A percentile compares a stretch with the other conserved stretches of the same genome.
These are phyloP conservation scores for Parapsyche elsis DNA, from an alignment of 1,140 invertebrate genomes.

Conservation along the genomic window DNA sequence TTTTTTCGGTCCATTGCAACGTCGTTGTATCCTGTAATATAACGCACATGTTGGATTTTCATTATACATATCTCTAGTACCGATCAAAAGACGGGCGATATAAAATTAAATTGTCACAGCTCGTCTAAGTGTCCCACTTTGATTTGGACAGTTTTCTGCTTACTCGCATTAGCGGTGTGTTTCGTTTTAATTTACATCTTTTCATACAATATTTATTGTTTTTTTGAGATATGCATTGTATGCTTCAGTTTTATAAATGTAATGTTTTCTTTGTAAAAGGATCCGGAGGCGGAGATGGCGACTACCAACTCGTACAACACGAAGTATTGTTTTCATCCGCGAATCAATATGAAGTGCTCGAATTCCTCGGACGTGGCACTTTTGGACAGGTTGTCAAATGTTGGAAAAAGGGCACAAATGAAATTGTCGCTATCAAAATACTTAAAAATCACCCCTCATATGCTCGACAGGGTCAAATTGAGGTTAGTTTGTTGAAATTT, in stretches of 20 bases:
- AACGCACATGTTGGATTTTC: no score
- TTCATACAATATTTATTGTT: background rate
- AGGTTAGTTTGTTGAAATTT: slow-evolving; percentile 75
- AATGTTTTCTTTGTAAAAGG: slow-evolving; percentile 60
- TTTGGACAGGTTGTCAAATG: slow-evolving; percentile 99
- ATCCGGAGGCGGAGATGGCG: slow-evolving; percentile 88
- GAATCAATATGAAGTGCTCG: slow-evolving; percentile 81
- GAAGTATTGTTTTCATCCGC: slow-evolving; percentile 93
- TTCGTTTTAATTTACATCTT: no score
- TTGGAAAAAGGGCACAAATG: slow-evolving; percentile 99
- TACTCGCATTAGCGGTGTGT: no score
- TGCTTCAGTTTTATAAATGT: no score
- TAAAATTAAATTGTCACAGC: no score
- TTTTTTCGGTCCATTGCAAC: no score
- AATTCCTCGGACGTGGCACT: slow-evolving; percentile 97
- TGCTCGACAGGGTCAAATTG: slow-evolving; percentile 99
- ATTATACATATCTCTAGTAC: no score
- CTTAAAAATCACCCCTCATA: slow-evolving; percentile 99
- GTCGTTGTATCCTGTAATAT: no score
- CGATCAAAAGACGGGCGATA: no score
- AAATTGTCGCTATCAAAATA: slow-evolving; percentile 99
- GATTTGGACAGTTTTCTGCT: no score
- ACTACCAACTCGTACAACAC: slow-evolving; percentile 98
- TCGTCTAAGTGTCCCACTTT: no score
- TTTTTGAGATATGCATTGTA: slow-evolving; percentile 1